Conservation (phyloP, 2,888 invertebrate genomes). For the Brachypalpus laphriformis region DNA sequence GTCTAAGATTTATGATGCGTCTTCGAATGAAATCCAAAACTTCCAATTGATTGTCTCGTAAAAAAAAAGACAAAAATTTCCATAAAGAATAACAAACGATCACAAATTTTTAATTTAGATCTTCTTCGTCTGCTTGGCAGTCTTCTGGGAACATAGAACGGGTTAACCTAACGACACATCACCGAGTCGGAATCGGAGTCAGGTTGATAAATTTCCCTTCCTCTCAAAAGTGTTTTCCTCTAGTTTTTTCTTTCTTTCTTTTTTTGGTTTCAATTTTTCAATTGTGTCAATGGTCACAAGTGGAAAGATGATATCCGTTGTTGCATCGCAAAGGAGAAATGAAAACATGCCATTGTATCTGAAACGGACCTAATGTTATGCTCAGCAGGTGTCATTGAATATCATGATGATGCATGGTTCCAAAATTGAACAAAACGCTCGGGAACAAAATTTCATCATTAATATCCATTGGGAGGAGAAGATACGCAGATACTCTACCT, state of each 20-base stretch:
- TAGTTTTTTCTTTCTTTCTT: constrained; percentile 19
- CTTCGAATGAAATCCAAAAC: constrained; percentile 62
- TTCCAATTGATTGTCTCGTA: constrained; percentile 64
- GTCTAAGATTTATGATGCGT: constrained; percentile 50
- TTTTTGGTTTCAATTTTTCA: constrained; percentile 31
- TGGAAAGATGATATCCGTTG: constrained; percentile 70
- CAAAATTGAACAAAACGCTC: constrained; percentile 55
- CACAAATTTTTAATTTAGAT: constrained; percentile 74
- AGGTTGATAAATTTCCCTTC: constrained; percentile 61
- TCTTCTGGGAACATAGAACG: constrained; percentile 21
- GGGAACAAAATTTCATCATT: not conserved
- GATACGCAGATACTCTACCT: not conserved
- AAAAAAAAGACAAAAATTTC: constrained; percentile 48
- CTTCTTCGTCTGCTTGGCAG: not conserved
- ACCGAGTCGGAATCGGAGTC: too few relatives aligned
- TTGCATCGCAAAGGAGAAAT: constrained; percentile 43
- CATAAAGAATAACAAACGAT: constrained; percentile 71
- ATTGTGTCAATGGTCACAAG: constrained; percentile 66
- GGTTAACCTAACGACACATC: constrained; percentile 35
- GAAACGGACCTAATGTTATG: constrained; percentile 34
- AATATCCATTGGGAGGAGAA: too few relatives aligned
- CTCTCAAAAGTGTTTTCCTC: constrained; percentile 9
- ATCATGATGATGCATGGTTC: constrained; percentile 57
- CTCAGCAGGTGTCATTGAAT: constrained; percentile 68
- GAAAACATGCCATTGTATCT: constrained; percentile 41